Conservation (phyloP, 2,888 invertebrate species). For the Lasius platythorax region DNA sequence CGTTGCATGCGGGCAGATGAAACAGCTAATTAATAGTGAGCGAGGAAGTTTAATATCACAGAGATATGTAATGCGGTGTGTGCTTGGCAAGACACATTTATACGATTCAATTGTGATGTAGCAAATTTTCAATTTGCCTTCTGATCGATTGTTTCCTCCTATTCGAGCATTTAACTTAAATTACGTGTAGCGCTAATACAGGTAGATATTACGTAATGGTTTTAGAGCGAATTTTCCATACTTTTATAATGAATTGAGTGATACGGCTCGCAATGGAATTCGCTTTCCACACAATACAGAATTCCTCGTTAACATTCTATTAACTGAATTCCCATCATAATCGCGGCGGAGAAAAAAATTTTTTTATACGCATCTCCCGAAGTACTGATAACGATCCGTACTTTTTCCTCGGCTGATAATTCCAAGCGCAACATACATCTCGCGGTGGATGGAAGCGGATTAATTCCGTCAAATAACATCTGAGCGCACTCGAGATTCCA, state of each 20-base stretch:
- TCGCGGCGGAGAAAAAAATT: not conserved
- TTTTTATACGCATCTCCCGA: conserved; percentile 3
- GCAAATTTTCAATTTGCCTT: too few relatives aligned
- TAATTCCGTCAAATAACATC: conserved; percentile 49
- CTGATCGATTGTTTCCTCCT: not conserved
- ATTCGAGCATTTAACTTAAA: conserved; percentile 6
- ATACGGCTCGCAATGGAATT: not conserved
- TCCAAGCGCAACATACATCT: conserved; percentile 1
- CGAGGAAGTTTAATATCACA: conserved; percentile 13
- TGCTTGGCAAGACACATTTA: not conserved
- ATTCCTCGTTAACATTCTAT: not conserved
- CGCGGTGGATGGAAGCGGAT: conserved; percentile 10
- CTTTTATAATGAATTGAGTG: not conserved
- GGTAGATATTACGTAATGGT: not conserved
- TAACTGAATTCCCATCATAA: not conserved
- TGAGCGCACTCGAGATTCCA: conserved; percentile 35
- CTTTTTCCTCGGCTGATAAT: conserved; percentile 15
- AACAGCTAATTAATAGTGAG: not conserved
- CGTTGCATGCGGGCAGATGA: not conserved
- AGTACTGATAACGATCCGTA: not conserved
- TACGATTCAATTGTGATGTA: not conserved
- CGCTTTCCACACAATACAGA: not conserved
- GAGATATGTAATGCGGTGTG: not conserved
- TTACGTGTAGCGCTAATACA: not conserved
- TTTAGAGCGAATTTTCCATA: not conserved